Evolutionary conservation across 2,888 invertebrate species (phyloP), one percentile per base, ranked within the genome.

Genomic region (Athripsodes cinereus): DNA sequence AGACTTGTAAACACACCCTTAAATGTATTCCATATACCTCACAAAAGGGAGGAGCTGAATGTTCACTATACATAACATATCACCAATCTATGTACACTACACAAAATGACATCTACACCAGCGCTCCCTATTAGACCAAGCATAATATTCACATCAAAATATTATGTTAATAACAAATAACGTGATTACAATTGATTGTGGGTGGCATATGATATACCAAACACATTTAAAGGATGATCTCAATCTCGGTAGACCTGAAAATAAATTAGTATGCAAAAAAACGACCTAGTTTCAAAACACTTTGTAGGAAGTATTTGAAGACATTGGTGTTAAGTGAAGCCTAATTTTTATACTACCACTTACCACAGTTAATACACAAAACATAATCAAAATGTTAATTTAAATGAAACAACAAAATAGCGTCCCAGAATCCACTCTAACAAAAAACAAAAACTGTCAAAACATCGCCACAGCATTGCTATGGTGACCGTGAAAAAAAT

Each of bases 361-460:
- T 40, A 40, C 40, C 13, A 8, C 3, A n/a, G 13, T 40, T 40
- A n/a, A 40, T 13, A 13, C 13, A 40, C 40, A 40, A 13, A 13
- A 3, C 5, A 13, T n/a, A 13, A 40, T 16, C 3, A 40, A n/a
- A 8, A 13, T 40, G 31, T 13, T 8, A 40, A 40, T 40, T n/a
- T 40, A n/a, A 40, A 5, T 40, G 40, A 40, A 40, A 40, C 2
- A 31, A 13, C 13, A 5, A 40, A 40, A 40, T n/a, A 40, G 40
- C 40, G 40, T 40, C 40, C 40, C 40, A 13, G 40, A 13, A 40
- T 8, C 5, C 13, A 13, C 13, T 5, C 16, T 40, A 40, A 40
- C 40, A 16, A 40, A 40, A 40, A 56, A 56, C 55, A 55, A 60
- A 60, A 56, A 34, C 56, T 60, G 59, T 60, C 59, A 60, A 53